A percentile compares a stretch with the other conserved stretches of the same genome.
Evolutionary conservation across 2,797 vertebrate species (phyloP).

Genomic region (Aphelocoma californica): DNA sequence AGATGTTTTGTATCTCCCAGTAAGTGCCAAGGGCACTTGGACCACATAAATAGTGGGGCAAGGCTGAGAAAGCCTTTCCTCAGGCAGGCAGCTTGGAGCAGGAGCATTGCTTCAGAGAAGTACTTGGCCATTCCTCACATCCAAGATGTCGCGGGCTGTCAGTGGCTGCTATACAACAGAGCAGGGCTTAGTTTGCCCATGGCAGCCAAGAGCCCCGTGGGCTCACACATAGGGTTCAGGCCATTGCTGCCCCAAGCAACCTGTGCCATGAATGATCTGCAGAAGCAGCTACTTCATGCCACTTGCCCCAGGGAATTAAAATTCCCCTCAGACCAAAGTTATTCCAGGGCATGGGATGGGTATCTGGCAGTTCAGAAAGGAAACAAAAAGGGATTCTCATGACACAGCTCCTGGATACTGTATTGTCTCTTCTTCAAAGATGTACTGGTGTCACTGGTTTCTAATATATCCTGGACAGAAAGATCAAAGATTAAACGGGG

Average conservation of each 20-base stretch:
- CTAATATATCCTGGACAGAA: background rate
- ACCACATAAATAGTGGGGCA: background rate
- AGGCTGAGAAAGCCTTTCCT: background rate
- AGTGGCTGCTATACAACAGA: background rate
- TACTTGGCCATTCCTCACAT: background rate
- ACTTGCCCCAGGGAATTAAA: background rate
- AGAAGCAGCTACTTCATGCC: background rate
- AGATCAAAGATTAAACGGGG: background rate
- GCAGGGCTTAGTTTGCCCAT: background rate
- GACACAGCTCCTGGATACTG: background rate
- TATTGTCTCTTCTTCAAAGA: background rate
- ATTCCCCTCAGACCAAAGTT: background rate
- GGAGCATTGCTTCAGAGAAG: background rate
- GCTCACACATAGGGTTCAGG: fast-evolving
- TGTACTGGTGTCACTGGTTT: background rate
- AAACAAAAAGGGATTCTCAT: background rate
- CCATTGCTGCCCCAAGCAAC: background rate
- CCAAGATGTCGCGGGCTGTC: background rate
- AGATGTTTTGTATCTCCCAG: background rate
- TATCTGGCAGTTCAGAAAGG: background rate
- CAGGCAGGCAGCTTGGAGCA: background rate
- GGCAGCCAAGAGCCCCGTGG: fast-evolving
- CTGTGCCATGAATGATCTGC: background rate
- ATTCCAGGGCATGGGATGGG: too few relatives aligned
- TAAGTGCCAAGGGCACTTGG: background rate